Conservation (phyloP, 2,797 vertebrate species). For the Decapterus maruadsi region DNA sequence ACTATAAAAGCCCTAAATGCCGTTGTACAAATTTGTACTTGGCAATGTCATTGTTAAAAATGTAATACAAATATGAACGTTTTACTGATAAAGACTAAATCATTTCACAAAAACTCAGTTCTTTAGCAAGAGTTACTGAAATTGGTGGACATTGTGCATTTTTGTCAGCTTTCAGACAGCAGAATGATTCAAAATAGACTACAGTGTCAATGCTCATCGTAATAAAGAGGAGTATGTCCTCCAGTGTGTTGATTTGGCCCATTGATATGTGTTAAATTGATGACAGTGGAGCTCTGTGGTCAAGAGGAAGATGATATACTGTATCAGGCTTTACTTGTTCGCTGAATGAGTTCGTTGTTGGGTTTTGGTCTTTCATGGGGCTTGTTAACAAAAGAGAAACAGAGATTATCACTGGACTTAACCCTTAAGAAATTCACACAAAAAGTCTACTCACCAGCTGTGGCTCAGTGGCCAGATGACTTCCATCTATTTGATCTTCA, state of each 20-base stretch:
- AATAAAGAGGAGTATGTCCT: neutral
- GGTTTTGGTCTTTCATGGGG: constrained; percentile 1
- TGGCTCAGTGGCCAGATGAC: constrained; percentile 42
- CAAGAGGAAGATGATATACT: neutral
- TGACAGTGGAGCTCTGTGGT: neutral
- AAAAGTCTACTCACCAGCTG: constrained; percentile 67
- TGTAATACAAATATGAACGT: neutral
- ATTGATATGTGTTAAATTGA: neutral
- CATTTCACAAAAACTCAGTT: neutral
- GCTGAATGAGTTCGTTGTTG: neutral
- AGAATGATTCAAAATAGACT: neutral
- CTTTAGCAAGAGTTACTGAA: neutral
- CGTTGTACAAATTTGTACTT: neutral
- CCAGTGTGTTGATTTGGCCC: neutral
- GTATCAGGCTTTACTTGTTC: neutral
- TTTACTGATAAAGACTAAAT: neutral
- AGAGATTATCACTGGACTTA: neutral
- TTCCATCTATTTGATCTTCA: constrained; percentile 44
- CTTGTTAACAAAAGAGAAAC: constrained; percentile 3
- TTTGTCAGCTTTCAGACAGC: neutral
- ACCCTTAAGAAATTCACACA: neutral
- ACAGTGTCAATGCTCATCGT: neutral
- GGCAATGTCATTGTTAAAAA: neutral
- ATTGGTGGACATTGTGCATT: neutral
- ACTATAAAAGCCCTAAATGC: neutral